These are phyloP conservation scores for Callospermophilus lateralis DNA, from an alignment of 2,113 vertebrate species.

Conservation along the genomic window DNA sequence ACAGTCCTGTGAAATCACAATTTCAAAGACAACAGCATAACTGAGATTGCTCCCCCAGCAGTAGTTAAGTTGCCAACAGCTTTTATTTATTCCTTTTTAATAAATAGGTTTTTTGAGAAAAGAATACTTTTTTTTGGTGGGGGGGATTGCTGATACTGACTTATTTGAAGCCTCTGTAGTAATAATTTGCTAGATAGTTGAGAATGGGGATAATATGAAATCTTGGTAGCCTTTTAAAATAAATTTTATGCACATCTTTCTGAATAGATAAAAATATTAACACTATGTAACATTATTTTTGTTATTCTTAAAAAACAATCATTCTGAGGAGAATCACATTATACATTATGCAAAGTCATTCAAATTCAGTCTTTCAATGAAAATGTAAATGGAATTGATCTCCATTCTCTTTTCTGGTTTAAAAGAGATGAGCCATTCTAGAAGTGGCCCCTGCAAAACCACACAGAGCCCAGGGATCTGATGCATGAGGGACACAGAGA, in stretches of 20 bases:
- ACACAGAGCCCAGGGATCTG: neutral
- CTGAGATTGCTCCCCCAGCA: constrained; percentile 67
- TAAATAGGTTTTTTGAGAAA: constrained; percentile 67
- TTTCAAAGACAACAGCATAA: constrained; percentile 78
- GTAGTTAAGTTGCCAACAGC: constrained; percentile 51
- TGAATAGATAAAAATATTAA: constrained; percentile 41
- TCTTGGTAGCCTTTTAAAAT: constrained; percentile 31
- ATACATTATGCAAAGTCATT: constrained; percentile 49
- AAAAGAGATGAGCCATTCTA: neutral
- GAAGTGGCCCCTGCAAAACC: neutral
- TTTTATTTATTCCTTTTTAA: constrained; percentile 75
- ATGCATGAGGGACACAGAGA: neutral
- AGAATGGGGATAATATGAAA: constrained; percentile 54
- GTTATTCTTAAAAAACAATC: constrained; percentile 61
- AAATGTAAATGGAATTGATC: constrained; percentile 9
- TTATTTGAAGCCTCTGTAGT: constrained; percentile 47
- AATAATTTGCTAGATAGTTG: constrained; percentile 41
- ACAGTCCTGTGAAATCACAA: constrained; percentile 78
- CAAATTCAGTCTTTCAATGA: neutral
- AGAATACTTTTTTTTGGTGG: neutral
- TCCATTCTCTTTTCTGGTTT: constrained; percentile 5
- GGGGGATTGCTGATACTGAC: neutral
- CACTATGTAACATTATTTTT: constrained; percentile 32
- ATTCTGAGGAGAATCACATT: constrained; percentile 22
- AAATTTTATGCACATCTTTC: constrained; percentile 55